Percentiles rank a stretch among this genome's conserved stretches.
These are phyloP conservation scores for Apamea anceps DNA, from an alignment of 2,888 invertebrate genomes.

Conservation along the genomic window DNA sequence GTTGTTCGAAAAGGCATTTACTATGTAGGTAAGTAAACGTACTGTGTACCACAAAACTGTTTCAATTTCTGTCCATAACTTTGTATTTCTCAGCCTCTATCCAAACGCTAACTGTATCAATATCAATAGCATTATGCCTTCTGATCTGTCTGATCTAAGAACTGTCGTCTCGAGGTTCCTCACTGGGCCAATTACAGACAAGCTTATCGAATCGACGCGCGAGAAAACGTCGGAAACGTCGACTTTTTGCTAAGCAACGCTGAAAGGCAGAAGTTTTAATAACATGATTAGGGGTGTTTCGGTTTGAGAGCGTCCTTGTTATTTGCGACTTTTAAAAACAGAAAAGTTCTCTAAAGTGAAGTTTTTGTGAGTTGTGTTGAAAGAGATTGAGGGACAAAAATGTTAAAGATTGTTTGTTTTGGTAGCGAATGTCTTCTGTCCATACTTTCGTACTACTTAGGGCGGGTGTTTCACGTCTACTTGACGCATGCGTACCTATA, in stretches of 20 bases:
- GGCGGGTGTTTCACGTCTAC: too few relatives aligned
- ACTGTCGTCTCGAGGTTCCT: neutral
- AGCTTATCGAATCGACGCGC: slow-evolving; percentile 28
- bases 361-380: slow-evolving; percentile 8
- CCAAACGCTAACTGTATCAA: neutral
- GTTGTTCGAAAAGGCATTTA: neutral
- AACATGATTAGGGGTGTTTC: slow-evolving; percentile 42
- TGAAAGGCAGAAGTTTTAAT: slow-evolving; percentile 51
- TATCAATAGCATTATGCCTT: neutral
- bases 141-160: slow-evolving; percentile 8
- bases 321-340: slow-evolving; percentile 33
- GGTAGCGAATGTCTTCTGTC: neutral
- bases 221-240: slow-evolving; percentile 6
- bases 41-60: neutral
- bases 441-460: neutral
- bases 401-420: slow-evolving; percentile 18
- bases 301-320: slow-evolving; percentile 34
- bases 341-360: slow-evolving; percentile 5
- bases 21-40: too few relatives aligned
- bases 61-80: neutral
- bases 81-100: neutral
- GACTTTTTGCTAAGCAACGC: slow-evolving; percentile 29
- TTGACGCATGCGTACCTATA: too few relatives aligned
- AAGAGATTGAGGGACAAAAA: slow-evolving; percentile 15
- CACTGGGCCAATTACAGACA: slow-evolving; percentile 30